Evolutionary conservation across 1,140 invertebrate species (phyloP).

Genomic region (Atopsyche davidsoni): DNA sequence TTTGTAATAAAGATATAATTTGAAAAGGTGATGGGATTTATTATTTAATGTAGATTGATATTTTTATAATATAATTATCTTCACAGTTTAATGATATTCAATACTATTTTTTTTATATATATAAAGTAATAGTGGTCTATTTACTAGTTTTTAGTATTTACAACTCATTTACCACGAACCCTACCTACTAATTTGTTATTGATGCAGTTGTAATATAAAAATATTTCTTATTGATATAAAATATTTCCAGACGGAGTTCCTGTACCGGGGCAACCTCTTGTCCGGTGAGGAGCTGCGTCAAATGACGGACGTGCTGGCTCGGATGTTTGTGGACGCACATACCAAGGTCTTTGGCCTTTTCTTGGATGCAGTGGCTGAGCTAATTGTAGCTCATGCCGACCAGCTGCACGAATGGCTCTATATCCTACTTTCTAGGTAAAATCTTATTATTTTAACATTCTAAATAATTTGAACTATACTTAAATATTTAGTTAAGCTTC

Average conservation of each 20-base stretch:
- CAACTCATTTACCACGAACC: too few relatives aligned
- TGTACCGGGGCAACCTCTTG: constrained; percentile 38
- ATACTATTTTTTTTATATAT: too few relatives aligned
- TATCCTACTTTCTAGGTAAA: constrained; percentile 64
- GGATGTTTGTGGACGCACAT: constrained; percentile 97
- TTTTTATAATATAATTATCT: too few relatives aligned
- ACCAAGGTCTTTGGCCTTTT: constrained; percentile 93
- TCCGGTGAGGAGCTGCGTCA: constrained; percentile 66
- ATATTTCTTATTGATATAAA: constrained; percentile 3
- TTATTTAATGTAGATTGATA: too few relatives aligned
- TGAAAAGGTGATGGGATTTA: too few relatives aligned
- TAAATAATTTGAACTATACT: too few relatives aligned
- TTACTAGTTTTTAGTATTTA: constrained; percentile 3
- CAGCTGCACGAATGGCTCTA: constrained; percentile 90
- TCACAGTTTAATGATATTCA: too few relatives aligned
- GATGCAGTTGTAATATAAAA: too few relatives aligned
- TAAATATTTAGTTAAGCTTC: too few relatives aligned
- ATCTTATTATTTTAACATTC: too few relatives aligned
- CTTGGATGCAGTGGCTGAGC: constrained; percentile 83
- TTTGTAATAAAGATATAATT: too few relatives aligned
- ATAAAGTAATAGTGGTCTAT: background rate
- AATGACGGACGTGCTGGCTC: constrained; percentile 85
- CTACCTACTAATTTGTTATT: too few relatives aligned
- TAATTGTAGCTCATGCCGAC: constrained; percentile 77
- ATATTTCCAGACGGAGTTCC: constrained; percentile 10